Evolutionary conservation across 2,113 vertebrate species (phyloP).

Genomic region (Laticauda colubrina): DNA sequence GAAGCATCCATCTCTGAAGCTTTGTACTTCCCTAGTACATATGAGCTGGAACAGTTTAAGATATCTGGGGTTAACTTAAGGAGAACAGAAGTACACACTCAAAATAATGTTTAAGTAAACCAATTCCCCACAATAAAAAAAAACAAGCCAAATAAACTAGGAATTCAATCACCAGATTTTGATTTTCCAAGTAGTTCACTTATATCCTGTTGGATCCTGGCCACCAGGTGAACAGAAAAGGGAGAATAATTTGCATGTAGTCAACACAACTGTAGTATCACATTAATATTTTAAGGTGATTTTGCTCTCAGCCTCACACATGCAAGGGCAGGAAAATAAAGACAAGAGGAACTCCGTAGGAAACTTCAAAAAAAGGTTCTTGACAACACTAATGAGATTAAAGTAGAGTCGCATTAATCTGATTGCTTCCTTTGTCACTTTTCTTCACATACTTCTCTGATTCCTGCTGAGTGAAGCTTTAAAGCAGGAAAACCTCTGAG

Average conservation of each 20-base stretch:
- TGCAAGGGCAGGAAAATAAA: not conserved
- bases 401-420: not conserved
- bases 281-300: not conserved
- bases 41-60: not conserved
- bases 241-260: not conserved
- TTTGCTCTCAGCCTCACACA: not conserved
- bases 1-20: not conserved
- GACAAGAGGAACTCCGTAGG: not conserved
- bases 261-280: not conserved
- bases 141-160: not conserved
- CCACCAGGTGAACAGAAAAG: not conserved
- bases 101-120: not conserved
- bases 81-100: not conserved
- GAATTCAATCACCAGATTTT: not conserved
- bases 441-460: not conserved
- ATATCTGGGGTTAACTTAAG: not conserved
- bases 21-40: not conserved
- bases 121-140: not conserved
- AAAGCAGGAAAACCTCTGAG: not conserved
- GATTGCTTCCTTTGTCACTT: not conserved
- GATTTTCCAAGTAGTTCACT: not conserved
- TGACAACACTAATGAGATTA: not conserved
- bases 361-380: not conserved
- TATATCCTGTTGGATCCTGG: not conserved
- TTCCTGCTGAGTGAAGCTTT: not conserved